Evolutionary conservation across 2,888 invertebrate genomes (phyloP).

Genomic region (Drosophila tripunctata): DNA sequence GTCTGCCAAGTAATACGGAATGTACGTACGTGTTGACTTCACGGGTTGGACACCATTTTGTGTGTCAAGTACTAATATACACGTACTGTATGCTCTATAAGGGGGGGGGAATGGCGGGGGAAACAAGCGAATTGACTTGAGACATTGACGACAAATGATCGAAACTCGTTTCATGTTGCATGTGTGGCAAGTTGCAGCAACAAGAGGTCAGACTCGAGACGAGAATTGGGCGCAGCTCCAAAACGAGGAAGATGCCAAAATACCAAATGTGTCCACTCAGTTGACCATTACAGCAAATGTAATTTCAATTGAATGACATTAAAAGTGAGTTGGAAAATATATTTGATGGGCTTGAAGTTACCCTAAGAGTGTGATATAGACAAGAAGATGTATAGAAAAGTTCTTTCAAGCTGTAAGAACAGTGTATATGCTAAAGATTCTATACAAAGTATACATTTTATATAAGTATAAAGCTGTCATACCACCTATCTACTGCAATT

Average conservation of each 20-base stretch:
- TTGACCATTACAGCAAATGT: slow-evolving; percentile 17
- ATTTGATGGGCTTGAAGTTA: background rate
- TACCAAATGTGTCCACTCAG: slow-evolving; percentile 21
- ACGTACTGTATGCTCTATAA: background rate
- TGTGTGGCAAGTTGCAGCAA: background rate
- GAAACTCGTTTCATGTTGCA: slow-evolving; percentile 21
- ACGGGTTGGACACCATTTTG: slow-evolving; percentile 28
- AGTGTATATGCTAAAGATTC: no score
- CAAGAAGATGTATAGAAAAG: no score
- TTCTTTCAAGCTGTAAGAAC: no score
- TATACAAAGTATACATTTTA: no score
- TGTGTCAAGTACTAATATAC: slow-evolving; percentile 57
- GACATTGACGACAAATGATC: slow-evolving; percentile 14
- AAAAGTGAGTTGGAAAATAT: background rate
- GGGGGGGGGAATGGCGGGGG: no score
- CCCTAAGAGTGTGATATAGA: no score
- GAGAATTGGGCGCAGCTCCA: slow-evolving; percentile 18
- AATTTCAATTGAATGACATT: slow-evolving; percentile 17
- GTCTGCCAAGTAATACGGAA: slow-evolving; percentile 36
- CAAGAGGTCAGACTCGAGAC: background rate
- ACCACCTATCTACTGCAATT: background rate
- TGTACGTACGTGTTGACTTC: slow-evolving; percentile 1
- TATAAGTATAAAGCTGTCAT: no score
- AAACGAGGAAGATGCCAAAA: slow-evolving; percentile 32
- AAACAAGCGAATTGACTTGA: background rate